These are phyloP conservation scores for Betta splendens DNA, from an alignment of 2,797 vertebrate species.

Conservation along the genomic window DNA sequence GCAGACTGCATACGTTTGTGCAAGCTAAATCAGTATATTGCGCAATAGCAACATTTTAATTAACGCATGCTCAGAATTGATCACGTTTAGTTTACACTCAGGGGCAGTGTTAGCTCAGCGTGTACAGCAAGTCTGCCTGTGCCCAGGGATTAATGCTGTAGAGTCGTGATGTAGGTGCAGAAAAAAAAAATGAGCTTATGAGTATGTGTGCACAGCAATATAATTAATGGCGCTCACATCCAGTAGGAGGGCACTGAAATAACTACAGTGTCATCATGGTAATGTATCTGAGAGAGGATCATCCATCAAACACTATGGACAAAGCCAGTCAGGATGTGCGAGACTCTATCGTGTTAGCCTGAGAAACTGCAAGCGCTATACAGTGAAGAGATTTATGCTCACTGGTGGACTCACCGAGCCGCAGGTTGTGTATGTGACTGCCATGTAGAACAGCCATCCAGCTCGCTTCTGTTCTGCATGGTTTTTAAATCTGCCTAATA, in stretches of 20 bases:
- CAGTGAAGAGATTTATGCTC: conserved; percentile 6
- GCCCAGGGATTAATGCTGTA: not conserved
- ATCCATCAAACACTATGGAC: conserved; percentile 46
- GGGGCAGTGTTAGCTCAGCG: not conserved
- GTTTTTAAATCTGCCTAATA: conserved; percentile 10
- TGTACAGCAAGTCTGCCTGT: not conserved
- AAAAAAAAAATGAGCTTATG: not conserved
- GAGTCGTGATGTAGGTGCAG: not conserved
- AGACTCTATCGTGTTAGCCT: conserved; percentile 24
- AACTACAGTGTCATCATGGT: conserved; percentile 46
- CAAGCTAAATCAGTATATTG: not conserved
- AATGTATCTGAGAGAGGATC: conserved; percentile 37
- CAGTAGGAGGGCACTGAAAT: conserved; percentile 46
- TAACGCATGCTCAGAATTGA: not conserved
- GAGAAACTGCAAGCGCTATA: conserved; percentile 12
- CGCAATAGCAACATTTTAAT: not conserved
- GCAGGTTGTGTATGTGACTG: not conserved
- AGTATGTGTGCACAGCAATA: conserved; percentile 3
- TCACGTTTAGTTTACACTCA: not conserved
- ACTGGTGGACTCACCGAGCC: not conserved
- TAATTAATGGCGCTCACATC: conserved; percentile 42
- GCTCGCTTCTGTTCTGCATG: not conserved
- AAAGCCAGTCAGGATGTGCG: conserved; percentile 28
- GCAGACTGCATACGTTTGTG: not conserved
- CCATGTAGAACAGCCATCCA: not conserved